Conservation (phyloP, 2,797 vertebrate species). For the Protonibea diacanthus region DNA sequence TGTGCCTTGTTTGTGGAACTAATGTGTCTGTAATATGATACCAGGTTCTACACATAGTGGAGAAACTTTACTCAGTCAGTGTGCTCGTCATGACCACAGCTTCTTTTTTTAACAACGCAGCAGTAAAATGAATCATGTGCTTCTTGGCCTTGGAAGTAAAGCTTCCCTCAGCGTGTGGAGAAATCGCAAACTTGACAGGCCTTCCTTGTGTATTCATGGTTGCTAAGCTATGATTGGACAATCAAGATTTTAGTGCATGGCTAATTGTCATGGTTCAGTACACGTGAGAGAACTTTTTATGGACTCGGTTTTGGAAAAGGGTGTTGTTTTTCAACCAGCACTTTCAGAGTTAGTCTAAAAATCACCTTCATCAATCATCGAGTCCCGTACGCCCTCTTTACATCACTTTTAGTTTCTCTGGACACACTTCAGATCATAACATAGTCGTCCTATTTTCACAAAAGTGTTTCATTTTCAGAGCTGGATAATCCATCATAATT, state of each 20-base stretch:
- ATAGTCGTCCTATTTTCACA: not conserved
- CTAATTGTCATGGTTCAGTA: not conserved
- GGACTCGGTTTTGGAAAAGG: not conserved
- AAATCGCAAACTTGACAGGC: not conserved
- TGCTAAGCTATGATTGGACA: not conserved
- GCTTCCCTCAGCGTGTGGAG: too few relatives aligned
- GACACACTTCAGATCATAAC: not conserved
- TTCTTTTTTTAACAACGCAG: too few relatives aligned
- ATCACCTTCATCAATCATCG: constrained; percentile 7
- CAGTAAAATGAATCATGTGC: too few relatives aligned
- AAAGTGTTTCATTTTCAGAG: not conserved
- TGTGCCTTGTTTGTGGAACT: too few relatives aligned
- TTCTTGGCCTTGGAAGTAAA: too few relatives aligned
- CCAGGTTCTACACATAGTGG: too few relatives aligned
- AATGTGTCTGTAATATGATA: too few relatives aligned
- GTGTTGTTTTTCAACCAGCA: not conserved
- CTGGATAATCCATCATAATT: constrained; percentile 30
- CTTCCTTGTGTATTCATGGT: not conserved
- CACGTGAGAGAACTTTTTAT: not conserved
- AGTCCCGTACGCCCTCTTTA: not conserved
- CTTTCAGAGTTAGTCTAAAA: not conserved
- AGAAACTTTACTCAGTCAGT: too few relatives aligned
- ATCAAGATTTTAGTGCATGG: not conserved
- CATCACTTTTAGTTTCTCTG: too few relatives aligned
- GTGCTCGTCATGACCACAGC: too few relatives aligned